Base-by-base conservation (phyloP, 2,113 vertebrate genomes). In the Micronycteris hirsuta region DNA sequence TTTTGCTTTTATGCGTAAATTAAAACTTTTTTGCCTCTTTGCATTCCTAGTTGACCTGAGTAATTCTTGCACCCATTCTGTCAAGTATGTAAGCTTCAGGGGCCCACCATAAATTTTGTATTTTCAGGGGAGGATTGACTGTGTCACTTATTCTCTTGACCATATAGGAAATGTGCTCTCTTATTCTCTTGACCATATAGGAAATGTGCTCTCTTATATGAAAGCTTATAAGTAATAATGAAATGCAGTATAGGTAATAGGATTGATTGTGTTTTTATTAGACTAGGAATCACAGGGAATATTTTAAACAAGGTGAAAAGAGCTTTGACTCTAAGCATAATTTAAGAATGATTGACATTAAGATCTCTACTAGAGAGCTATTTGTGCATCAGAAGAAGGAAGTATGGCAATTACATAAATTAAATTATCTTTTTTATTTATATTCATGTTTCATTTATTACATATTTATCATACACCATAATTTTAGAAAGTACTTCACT, bases 1-100 rank as follows among this genome's bases (percentile, higher is more conserved):
- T 93, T 74, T 85, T 93, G 88, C 20, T 47, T 73, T 93, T 45
- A 11, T 97, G 76, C 52, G 93, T 58, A 33, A 91, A 22, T 73
- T 76, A 47, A 68, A 70, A 89, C 56, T 45, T 49, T 9, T 28
- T 56, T 85, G 41, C 54, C 84, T 65, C 2, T 93, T 96, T 92
- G 45, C 33, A 38, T 91, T 65, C 24, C 28, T 63, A 5, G 28
- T 68, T 91, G 81, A 74, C 8, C 36, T 58, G 33, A 2, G 10
- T 91, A 86, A 80, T 94, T 89, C n/a, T 80, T 80, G 20, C 2
- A 84, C 1, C 17, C 38, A 28, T 90, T 73, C 47, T 87, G 6
- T 71, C 13, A 77, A 84, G 20, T 70, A 38, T 7, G 4, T 78
- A 87, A 63, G 28, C 45, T 91, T 65, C 45, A 80, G 20, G 20